These are phyloP conservation scores for Synergus itoensis DNA, from an alignment of 2,888 invertebrate species.

Conservation along the genomic window DNA sequence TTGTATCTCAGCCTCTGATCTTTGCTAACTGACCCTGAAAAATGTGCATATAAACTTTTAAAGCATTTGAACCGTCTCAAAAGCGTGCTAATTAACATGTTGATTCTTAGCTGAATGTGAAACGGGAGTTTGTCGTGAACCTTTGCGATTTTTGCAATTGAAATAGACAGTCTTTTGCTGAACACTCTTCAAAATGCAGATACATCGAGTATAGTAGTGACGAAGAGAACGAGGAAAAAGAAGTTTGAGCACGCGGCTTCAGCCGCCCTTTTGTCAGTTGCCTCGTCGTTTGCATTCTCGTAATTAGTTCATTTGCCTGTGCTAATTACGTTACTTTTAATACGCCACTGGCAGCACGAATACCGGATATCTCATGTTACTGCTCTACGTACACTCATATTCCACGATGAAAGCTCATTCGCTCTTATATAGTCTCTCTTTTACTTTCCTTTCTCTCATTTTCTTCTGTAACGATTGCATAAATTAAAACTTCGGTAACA, in stretches of 20 bases:
- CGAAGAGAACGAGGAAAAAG: slow-evolving; percentile 53
- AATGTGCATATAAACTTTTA: not conserved
- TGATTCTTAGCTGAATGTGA: slow-evolving; percentile 62
- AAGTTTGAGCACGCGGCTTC: slow-evolving; percentile 46
- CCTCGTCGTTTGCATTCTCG: slow-evolving; percentile 70
- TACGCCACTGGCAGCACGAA: slow-evolving; percentile 47
- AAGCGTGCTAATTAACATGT: slow-evolving; percentile 70
- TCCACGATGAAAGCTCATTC: slow-evolving; percentile 36
- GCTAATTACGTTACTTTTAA: slow-evolving; percentile 72
- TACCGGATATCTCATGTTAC: slow-evolving; percentile 30
- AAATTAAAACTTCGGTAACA: not conserved
- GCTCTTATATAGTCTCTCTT: slow-evolving; percentile 18
- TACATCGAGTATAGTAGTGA: slow-evolving; percentile 28
- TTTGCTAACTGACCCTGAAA: slow-evolving; percentile 21
- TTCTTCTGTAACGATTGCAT: slow-evolving; percentile 4
- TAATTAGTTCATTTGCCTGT: slow-evolving; percentile 76
- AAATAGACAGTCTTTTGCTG: slow-evolving; percentile 10
- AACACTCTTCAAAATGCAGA: slow-evolving; percentile 1
- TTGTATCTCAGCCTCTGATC: not conserved
- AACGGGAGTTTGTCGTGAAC: slow-evolving; percentile 35
- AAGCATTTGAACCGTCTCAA: slow-evolving; percentile 2
- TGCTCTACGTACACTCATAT: slow-evolving; percentile 15
- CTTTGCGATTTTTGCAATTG: slow-evolving; percentile 46
- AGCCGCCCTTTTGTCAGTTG: slow-evolving; percentile 66
- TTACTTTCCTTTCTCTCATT: not conserved